Base-by-base conservation (phyloP, 1,140 invertebrate species). In the Mesaphorura yosii region DNA sequence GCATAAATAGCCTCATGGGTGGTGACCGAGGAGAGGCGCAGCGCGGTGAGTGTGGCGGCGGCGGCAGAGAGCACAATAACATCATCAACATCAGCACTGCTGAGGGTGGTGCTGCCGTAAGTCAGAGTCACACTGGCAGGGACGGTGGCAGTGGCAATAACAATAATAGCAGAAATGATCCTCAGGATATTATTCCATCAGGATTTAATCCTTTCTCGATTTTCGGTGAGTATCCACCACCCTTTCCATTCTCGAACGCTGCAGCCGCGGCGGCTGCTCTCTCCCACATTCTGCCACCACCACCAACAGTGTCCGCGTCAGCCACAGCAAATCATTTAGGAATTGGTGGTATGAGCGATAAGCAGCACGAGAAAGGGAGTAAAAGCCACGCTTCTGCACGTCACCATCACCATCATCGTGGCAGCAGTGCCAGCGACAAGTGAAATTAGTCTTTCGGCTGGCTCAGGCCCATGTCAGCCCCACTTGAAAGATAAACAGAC, bases 211-310 rank as follows among this genome's bases (percentile, higher is more conserved):
- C 54, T 17, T 60, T 60, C 20, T 46, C 41, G n/a, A 45, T 60
- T 38, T 60, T 60, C 40, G 54, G 58, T 46, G 58, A 60, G n/a
- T 60, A 60, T 28, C 58, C 58, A 19, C 41, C 54, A 28, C 58
- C 53, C 3, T 60, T 60, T 42, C 58, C 58, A 3, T 60, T 60
- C 26, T 46, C 58, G 10, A 53, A 6, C 10, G 23, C 29, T 23
- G 44, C 44, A 5, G 44, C 44, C 6, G 25, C 46, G 19, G 19
- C 22, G 17, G 14, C 53, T 4, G 58, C 58, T 41, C 41, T 60
- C 26, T 57, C 53, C 29, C 58, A 60, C 38, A 60, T 60, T 29
- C 53, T 60, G 29, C 58, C 58, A 19, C 58, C 53, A 38, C 23
- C 20, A 23, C 44, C n/a, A n/a, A n/a, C n/a, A n/a, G n/a, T n/a